phyloP scores from a whole-genome alignment of 1,140 invertebrate genomes.

The Dreissena polymorpha region DNA sequence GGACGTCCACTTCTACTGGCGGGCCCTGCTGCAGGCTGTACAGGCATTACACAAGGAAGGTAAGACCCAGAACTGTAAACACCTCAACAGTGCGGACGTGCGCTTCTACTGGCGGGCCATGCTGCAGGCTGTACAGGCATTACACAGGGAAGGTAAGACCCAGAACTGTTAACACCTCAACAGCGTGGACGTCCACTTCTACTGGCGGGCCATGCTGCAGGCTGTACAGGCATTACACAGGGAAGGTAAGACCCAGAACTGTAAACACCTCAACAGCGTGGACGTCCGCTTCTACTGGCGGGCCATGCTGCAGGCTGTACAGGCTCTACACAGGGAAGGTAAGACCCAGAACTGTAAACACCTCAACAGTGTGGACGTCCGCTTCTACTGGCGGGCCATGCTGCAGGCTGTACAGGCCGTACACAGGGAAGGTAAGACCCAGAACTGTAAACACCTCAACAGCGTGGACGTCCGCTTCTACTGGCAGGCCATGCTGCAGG shows the following conservation, averaged over 20 bases:
- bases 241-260: constrained; percentile 69
- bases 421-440: too few relatives aligned
- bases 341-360: constrained; percentile 79
- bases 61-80: constrained; percentile 77
- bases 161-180: constrained; percentile 82
- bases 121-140: constrained; percentile 93
- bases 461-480: constrained; percentile 89
- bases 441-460: constrained; percentile 82
- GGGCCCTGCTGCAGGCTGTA: constrained; percentile 95
- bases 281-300: constrained; percentile 94
- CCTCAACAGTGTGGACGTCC: constrained; percentile 85
- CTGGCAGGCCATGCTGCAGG: constrained; percentile 96
- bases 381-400: constrained; percentile 97
- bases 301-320: constrained; percentile 95
- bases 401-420: constrained; percentile 92
- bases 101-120: constrained; percentile 97
- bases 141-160: too few relatives aligned
- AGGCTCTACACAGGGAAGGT: too few relatives aligned
- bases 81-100: constrained; percentile 85
- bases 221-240: constrained; percentile 94
- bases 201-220: constrained; percentile 96
- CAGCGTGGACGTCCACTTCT: constrained; percentile 87
- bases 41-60: too few relatives aligned
- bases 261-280: constrained; percentile 83
- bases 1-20: constrained; percentile 93